Base-by-base conservation (phyloP, 2,888 invertebrate genomes). In the Helicoverpa assulta region DNA sequence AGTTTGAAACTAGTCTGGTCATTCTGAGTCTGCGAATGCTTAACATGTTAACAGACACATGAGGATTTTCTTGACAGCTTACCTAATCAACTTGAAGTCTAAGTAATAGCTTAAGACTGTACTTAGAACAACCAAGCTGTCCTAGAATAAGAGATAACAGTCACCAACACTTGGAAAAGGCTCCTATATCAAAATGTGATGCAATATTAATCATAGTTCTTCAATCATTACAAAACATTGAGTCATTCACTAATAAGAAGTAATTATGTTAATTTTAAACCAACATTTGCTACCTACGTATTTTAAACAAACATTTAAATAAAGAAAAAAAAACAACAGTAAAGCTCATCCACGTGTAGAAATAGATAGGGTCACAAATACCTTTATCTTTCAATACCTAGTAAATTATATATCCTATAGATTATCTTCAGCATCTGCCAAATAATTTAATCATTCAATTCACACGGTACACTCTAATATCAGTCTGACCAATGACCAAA, bases 1-100 rank as follows among this genome's bases (percentile, higher is more conserved):
- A 58, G 56, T n/a, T 40, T 21, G 43, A 56, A 68, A 43, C 10
- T 52, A 52, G 67, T 40, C 14, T n/a, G 53, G 54, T 67, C 54
- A 65, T 14, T 26, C 29, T 65, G 40, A 67, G 1, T 51, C 26
- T 19, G 12, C 19, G 37, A 19, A 16, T 33, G 7, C 7, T 47
- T 53, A 33, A 19, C 2, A 29, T 14, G 21, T 5, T 53, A 29
- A 19, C 3, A 53, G 18, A 18, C 16, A 21, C 3, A 61, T 53
- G 33, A 47, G 14, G 10, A 14, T 52, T n/a, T 14, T 26, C 4
- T 4, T 26, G 2, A 4, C 26, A 26, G 4, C 4, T 26, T 26
- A 14, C 40, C 14, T n/a, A 47, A 6, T n/a, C 5, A n/a, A 43
- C 16, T 43, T 16, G 43, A 43, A 56, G n/a, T 47, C 29, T n/a